Base-by-base conservation (phyloP, 2,888 invertebrate species). In the Druceiella hillmani region DNA sequence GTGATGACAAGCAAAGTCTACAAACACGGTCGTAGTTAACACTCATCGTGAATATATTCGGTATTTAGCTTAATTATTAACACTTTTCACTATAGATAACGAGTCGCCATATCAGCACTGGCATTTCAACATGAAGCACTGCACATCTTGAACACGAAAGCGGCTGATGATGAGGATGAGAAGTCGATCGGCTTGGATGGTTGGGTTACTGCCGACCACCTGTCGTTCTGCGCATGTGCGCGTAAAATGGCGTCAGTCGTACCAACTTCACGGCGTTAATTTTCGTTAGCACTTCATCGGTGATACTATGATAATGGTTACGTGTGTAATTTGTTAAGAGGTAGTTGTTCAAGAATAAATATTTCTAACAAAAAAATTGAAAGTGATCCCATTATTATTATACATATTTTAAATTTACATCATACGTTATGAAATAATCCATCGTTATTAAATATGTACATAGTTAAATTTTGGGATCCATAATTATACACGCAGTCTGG, bases 1-100 rank as follows among this genome's bases (percentile, higher is more conserved):
- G 73, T 58, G 70, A 65, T 58, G 76, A 73, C 61, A 78, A 73
- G 65, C 78, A 79, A 55, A 78, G 71, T 64, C 78, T 71, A 66
- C 78, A 78, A 61, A 76, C 73, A 62, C 67, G 66, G 59, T 69
- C 69, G 64, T 64, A 69, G 63, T 68, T 68, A 59, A 65, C 67
- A 66, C 53, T 66, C 70, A 70, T 70, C 63, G 68, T 70, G 68
- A 67, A 67, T 67, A 67, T 64, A 66, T 66, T n/a, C n/a, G 55
- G 55, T 53, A 58, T 57, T 62, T 57, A 50, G 48, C 54, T 57
- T 50, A n/a, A n/a, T 54, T 52, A 55, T 54, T 57, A 55, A 56
- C 61, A 62, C 62, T 53, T 54, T 61, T 55, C 50, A 51, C 54
- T 17, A 20, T 61, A 64, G 66, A 53, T 64, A 64, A 60, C 61